These are phyloP conservation scores for Aphelenchoides besseyi DNA, from an alignment of 1,140 invertebrate species.

Conservation along the genomic window DNA sequence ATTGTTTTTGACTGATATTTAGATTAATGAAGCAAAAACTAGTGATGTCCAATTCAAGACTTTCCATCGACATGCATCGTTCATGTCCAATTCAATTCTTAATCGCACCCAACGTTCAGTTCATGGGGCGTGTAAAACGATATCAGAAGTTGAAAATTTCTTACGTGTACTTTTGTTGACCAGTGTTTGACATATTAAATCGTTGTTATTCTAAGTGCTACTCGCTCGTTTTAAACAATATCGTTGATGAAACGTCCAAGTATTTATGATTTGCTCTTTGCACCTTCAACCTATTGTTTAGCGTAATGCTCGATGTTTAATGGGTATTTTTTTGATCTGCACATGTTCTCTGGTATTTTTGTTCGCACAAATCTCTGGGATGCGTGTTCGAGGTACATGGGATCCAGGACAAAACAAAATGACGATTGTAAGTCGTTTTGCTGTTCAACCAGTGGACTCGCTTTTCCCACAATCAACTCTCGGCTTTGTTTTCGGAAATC, in stretches of 20 bases:
- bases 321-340: neutral
- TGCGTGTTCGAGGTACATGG: constrained; percentile 7
- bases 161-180: neutral
- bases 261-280: too few relatives aligned
- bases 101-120: neutral
- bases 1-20: neutral
- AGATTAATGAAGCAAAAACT: neutral
- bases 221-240: too few relatives aligned
- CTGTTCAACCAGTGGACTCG: constrained; percentile 9
- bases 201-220: too few relatives aligned
- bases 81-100: constrained; percentile 11
- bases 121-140: neutral
- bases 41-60: neutral
- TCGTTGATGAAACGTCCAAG: too few relatives aligned
- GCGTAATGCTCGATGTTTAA: neutral
- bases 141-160: neutral
- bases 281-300: neutral
- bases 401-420: neutral
- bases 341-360: neutral
- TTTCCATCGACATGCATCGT: constrained; percentile 14
- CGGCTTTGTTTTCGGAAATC: constrained; percentile 20
- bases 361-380: neutral
- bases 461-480: constrained; percentile 6
- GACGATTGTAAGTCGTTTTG: constrained; percentile 10
- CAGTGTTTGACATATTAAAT: neutral